Base-by-base conservation (phyloP, 2,797 vertebrate species). In the Stomatorhinus walkeri region DNA sequence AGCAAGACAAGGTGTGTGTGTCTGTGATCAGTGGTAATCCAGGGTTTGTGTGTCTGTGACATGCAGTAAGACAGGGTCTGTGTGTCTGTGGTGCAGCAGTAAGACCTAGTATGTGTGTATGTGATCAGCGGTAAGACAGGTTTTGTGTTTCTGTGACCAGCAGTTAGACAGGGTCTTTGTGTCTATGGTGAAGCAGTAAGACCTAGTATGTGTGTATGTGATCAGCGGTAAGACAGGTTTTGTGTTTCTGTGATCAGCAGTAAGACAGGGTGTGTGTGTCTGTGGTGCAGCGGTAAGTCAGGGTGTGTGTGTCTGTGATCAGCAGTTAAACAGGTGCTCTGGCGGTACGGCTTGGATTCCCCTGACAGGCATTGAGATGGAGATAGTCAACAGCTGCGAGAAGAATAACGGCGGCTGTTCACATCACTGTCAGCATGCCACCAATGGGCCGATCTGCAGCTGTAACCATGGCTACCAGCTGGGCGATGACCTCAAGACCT, bases 371-470 rank as follows among this genome's bases (percentile, higher is more conserved):
- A 99, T 99, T 7, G 98, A 98, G 92, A 98, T 99, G 98, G 98
- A 99, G 94, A 97, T 99, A 0, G 97, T 99, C 56, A 98, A 98
- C 94, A 98, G 97, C 93, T 99, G 98, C 0, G 98, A 98, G 91
- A 91, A 90, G 54, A 92, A 91, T 93, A 98, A 98, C 0, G 97
- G 98, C 0, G 98, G 97, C 90, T 99, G 98, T 36, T 98, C 97
- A 0, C 97, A 99, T 0, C 88, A 93, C 43, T 99, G 98, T 92
- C 96, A 96, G 48, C 98, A 99, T 93, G 97, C 94, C 88, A 97
- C 95, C 88, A 40, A 88, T 0, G 98, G 98, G 0, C 97, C 98
- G 0, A 91, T 92, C 88, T 99, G 98, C 89, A 94, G 95, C 92
- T 99, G 98, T 90, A 97, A 98, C 91, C 95, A 92, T 0, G 98